Evolutionary conservation across 1,140 invertebrate genomes (phyloP), one percentile per base, ranked within the genome.

Genomic region (Platorchestia sp.): DNA sequence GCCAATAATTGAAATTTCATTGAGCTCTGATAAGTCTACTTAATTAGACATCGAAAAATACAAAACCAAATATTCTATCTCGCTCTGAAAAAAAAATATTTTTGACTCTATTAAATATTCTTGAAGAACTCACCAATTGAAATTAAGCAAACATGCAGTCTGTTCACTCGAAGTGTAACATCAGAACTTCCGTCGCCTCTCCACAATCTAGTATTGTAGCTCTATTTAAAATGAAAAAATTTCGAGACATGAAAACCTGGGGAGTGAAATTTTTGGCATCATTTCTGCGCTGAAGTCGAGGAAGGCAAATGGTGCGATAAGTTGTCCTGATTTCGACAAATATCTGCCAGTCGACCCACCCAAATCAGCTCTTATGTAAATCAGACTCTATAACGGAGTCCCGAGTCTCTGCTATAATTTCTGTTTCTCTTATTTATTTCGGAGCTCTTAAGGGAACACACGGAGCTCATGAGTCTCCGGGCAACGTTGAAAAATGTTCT

Each of bases 341-440:
- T 96, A 96, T 96, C 96, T 95, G 96, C 95, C 95, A 96, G 96
- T 95, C 95, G 95, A 95, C 96, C 96, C 95, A 96, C 95, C 96
- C 95, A 96, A 96, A 96, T 96, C 96, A 96, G 96, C 96, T 96
- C 96, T 96, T 96, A 96, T 96, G 96, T 96, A 96, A 96, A 96
- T 96, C 95, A 93, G 95, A 93, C 91, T 93, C 91, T 93, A 93
- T 93, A 93, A 93, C 91, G 91, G 91, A 93, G 91, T 44, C 91
- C 91, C 41, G 45, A 93, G 91, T 44, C 91, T 10, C 91, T 45
- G 91, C 91, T n/a, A 93, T 93, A 93, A 93, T 93, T 93, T 45
- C 91, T 93, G 91, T 93, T 93, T 42, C 91, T 93, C 91, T 93
- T 93, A 93, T 93, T 93, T 93, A 93, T 93, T 93, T 40, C 44